Percentiles rank a stretch among this genome's conserved stretches.
Conservation (phyloP, 2,113 vertebrate species). For the Colossoma macropomum region DNA sequence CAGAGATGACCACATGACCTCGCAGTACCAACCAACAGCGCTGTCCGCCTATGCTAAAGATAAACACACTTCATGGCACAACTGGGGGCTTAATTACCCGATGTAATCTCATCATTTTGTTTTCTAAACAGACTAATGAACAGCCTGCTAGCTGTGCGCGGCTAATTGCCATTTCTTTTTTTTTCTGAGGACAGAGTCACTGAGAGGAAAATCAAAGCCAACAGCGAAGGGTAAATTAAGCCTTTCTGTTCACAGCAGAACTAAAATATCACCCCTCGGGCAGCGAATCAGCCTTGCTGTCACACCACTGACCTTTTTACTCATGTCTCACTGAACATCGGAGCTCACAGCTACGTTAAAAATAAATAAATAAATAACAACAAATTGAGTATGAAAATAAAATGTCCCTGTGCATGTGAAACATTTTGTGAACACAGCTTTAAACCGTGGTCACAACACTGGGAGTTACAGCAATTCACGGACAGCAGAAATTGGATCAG, state of each 20-base stretch:
- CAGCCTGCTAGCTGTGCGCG: constrained; percentile 48
- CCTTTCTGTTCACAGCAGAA: constrained; percentile 33
- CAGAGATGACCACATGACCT: constrained; percentile 18
- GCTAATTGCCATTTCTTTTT: constrained; percentile 54
- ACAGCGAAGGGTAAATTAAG: constrained; percentile 51
- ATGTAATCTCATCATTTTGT: constrained; percentile 59
- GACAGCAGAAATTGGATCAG: constrained; percentile 6
- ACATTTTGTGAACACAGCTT: constrained; percentile 21
- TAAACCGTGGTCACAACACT: constrained; percentile 29
- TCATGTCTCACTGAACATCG: constrained; percentile 20
- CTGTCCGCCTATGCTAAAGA: constrained; percentile 33
- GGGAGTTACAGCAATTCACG: constrained; percentile 19
- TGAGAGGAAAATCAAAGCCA: constrained; percentile 54
- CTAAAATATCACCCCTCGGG: constrained; percentile 50
- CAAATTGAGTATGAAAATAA: constrained; percentile 35
- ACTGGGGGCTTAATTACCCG: constrained; percentile 55
- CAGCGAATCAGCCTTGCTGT: constrained; percentile 32
- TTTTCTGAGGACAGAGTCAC: constrained; percentile 49
- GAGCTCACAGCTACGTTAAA: not conserved
- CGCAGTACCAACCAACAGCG: constrained; percentile 25
- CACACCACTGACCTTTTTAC: constrained; percentile 45
- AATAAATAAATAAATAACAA: constrained; percentile 16
- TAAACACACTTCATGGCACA: constrained; percentile 41
- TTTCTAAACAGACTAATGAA: constrained; percentile 60
- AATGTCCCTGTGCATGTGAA: constrained; percentile 8